Base-by-base conservation (phyloP, 2,797 vertebrate genomes). In the Sebastes vulpes region DNA sequence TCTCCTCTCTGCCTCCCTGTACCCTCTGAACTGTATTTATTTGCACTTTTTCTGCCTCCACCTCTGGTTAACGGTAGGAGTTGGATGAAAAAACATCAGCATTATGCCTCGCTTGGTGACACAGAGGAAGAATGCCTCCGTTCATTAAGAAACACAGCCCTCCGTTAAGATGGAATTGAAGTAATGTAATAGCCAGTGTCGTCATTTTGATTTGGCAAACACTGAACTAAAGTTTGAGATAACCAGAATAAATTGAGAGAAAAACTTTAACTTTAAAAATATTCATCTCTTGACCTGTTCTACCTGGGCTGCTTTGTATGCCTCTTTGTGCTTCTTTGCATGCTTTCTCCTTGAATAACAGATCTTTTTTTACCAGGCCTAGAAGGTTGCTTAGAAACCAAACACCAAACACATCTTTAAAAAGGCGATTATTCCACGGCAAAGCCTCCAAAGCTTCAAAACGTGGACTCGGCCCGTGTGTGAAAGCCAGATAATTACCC, bases 401-500 rank as follows among this genome's bases (percentile, higher is more conserved):
- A 59, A 83, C 74, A 46, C 38, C 38, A 89, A 89, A 91, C 79
- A 89, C 78, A 89, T 92, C 77, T 91, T 89, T 88, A 77, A 86
- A 89, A 89, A 85, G 78, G 79, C 14, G 81, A 92, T 89, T 93
- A 92, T 92, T 92, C 81, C 35, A 82, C 20, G 58, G 74, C 81
- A 85, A 87, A 85, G 65, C 78, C n/a, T 80, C 53, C 71, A 82
- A 83, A 87, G 85, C 89, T 86, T 91, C 85, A 92, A 90, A 92
- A 84, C 2, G 26, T 68, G 50, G 72, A 65, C 65, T 72, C 46
- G 14, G 70, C 64, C 65, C 87, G 79, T 82, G 79, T 87, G 84
- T 86, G 86, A 84, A 90, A 92, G 85, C 77, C 72, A 87, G 92
- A 92, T 90, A 94, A 94, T 94, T 92, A 93, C 79, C 83, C 82